Evolutionary conservation across 2,797 vertebrate species (phyloP).

Genomic region (Pristis pectinata): DNA sequence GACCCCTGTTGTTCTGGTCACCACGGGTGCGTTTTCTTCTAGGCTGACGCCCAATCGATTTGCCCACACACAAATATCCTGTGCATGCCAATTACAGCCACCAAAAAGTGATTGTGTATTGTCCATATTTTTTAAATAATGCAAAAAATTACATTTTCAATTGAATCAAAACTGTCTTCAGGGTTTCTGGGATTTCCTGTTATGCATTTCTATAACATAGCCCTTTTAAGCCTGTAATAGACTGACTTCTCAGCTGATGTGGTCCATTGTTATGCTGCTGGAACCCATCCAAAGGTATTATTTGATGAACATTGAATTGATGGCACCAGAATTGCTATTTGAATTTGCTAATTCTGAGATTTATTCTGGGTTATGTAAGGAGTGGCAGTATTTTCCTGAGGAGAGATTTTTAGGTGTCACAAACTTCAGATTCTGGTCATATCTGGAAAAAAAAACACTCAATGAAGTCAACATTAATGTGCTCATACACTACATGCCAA

Average conservation of each 20-base stretch:
- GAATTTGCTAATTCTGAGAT: neutral
- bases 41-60: neutral
- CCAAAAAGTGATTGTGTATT: neutral
- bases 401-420: neutral
- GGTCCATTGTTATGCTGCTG: neutral
- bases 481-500: neutral
- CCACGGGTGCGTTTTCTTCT: neutral
- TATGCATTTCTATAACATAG: neutral
- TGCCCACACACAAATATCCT: neutral
- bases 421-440: neutral
- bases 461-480: neutral
- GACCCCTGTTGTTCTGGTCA: neutral
- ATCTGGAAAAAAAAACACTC: neutral
- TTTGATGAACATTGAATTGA: neutral
- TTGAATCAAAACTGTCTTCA: neutral
- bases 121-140: neutral
- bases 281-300: neutral
- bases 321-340: neutral
- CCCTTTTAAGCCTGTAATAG: neutral
- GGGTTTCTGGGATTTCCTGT: conserved; percentile 20
- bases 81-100: neutral
- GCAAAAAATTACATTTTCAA: neutral
- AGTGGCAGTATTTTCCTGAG: neutral
- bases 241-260: conserved; percentile 9
- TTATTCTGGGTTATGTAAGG: neutral